Evolutionary conservation across 1,140 invertebrate species (phyloP).

Genomic region (Danaus plexippus): DNA sequence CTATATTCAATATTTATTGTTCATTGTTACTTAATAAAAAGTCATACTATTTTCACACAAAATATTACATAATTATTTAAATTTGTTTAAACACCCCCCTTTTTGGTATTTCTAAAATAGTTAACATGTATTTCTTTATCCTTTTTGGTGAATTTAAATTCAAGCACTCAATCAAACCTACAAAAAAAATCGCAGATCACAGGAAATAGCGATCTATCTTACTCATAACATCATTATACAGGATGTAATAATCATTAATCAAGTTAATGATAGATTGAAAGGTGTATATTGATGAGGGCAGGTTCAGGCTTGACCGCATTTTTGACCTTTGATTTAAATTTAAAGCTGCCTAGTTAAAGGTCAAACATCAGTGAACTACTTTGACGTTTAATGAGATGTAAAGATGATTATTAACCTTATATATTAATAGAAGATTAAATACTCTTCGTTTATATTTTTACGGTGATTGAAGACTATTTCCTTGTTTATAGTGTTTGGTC

Average conservation of each 20-base stretch:
- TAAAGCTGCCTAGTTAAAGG: slow-evolving; percentile 11
- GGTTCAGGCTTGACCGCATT: slow-evolving; percentile 23
- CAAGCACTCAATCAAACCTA: slow-evolving; percentile 9
- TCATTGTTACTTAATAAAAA: too few relatives aligned
- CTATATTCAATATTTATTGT: too few relatives aligned
- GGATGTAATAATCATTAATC: slow-evolving; percentile 24
- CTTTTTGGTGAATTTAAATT: slow-evolving; percentile 8
- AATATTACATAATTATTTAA: too few relatives aligned
- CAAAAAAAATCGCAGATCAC: slow-evolving; percentile 12
- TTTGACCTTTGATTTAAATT: slow-evolving; percentile 15
- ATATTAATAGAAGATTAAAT: too few relatives aligned
- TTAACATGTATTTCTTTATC: background rate
- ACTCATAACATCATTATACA: slow-evolving; percentile 20
- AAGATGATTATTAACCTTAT: too few relatives aligned
- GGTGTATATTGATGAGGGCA: slow-evolving; percentile 24
- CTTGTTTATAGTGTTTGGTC: too few relatives aligned
- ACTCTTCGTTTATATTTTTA: too few relatives aligned
- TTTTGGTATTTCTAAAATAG: too few relatives aligned
- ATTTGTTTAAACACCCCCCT: too few relatives aligned
- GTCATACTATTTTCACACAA: too few relatives aligned
- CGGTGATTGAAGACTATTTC: too few relatives aligned
- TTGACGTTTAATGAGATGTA: slow-evolving; percentile 8
- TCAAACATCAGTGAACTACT: slow-evolving; percentile 12
- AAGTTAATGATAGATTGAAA: slow-evolving; percentile 22
- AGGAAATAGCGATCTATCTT: slow-evolving; percentile 22